phyloP scores from a whole-genome alignment of 2,797 vertebrate species.

The Acropternis orthonyx region DNA sequence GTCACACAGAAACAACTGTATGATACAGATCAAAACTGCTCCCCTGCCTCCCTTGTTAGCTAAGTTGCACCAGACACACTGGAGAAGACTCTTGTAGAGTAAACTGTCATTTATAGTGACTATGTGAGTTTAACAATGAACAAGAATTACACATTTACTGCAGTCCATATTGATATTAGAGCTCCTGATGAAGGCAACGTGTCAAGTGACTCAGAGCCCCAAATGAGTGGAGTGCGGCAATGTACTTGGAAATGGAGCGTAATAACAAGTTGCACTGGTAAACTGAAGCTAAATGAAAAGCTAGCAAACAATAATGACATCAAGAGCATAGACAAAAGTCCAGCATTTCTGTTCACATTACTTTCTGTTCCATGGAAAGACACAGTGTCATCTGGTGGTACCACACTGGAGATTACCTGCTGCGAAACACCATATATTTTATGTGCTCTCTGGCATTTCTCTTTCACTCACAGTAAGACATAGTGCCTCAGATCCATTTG shows the following conservation, averaged over 20 bases:
- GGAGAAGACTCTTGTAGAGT: not conserved
- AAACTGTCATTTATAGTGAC: not conserved
- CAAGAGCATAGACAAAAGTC: not conserved
- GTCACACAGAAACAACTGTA: not conserved
- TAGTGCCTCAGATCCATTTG: not conserved
- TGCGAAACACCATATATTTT: not conserved
- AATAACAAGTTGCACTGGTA: not conserved
- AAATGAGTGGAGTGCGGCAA: not conserved
- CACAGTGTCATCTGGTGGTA: not conserved
- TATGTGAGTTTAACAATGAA: not conserved
- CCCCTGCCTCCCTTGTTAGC: not conserved
- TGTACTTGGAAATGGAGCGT: not conserved
- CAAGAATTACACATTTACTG: not conserved
- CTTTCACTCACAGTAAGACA: not conserved
- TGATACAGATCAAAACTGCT: not conserved
- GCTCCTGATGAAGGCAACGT: not conserved
- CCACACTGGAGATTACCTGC: not conserved
- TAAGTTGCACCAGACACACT: not conserved
- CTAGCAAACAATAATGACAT: rapidly evolving
- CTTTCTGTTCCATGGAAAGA: not conserved
- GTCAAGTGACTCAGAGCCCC: rapidly evolving
- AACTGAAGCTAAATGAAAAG: not conserved
- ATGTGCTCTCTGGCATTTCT: not conserved
- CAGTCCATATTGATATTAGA: not conserved
- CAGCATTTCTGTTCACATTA: not conserved